Conservation (phyloP, 2,888 invertebrate genomes). For the Caenorhabditis virilis region DNA sequence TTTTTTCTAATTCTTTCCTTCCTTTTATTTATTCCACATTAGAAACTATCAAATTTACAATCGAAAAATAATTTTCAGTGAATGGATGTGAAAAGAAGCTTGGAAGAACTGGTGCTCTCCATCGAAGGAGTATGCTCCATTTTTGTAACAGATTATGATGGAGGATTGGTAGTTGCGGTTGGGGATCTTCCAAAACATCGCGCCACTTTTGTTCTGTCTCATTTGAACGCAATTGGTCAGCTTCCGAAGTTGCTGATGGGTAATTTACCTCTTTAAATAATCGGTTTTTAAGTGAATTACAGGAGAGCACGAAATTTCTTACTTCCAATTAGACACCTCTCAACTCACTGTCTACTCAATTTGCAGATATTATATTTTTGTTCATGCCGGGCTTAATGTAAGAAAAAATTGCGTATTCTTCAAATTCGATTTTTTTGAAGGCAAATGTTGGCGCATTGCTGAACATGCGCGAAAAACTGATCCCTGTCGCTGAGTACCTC, state of each 20-base stretch:
- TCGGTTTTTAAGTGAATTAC: no score
- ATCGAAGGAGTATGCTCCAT: conserved; percentile 41
- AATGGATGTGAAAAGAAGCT: conserved; percentile 32
- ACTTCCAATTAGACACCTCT: conserved; percentile 19
- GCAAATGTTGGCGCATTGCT: conserved; percentile 33
- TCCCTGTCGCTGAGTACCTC: conserved; percentile 22
- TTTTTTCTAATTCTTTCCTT: no score
- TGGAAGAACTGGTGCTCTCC: conserved; percentile 37
- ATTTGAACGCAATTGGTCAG: conserved; percentile 22
- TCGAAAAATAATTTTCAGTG: no score
- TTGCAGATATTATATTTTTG: conserved; percentile 20
- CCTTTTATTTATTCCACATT: no score
- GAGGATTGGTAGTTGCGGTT: conserved; percentile 30
- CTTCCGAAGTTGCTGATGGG: conserved; percentile 31
- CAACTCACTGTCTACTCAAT: conserved; percentile 28
- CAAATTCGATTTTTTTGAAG: conserved; percentile 2
- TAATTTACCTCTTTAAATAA: no score
- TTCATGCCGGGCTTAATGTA: conserved; percentile 21
- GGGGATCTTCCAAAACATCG: conserved; percentile 31
- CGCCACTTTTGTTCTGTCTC: conserved; percentile 15
- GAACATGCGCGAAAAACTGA: conserved; percentile 25
- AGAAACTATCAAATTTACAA: no score
- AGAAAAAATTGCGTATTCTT: neutral
- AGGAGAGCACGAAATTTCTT: conserved; percentile 30
- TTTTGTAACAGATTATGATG: conserved; percentile 48